These are phyloP conservation scores for Drosophila asahinai DNA, from an alignment of 1,140 invertebrate species.

Conservation along the genomic window DNA sequence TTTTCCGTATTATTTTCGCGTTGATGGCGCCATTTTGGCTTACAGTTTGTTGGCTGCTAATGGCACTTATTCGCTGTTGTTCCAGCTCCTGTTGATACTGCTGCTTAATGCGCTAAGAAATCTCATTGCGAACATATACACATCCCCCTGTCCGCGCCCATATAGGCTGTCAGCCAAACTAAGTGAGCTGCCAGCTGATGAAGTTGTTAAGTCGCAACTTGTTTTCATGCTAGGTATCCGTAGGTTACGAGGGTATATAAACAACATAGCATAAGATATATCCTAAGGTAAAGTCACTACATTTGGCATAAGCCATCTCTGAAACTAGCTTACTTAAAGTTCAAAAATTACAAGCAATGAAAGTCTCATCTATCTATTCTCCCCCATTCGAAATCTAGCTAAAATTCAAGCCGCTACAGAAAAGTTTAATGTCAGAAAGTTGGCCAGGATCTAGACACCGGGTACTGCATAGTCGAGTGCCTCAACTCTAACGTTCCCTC, in stretches of 20 bases:
- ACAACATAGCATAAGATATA: no score
- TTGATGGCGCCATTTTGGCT: conserved; percentile 78
- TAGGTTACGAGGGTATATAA: neutral
- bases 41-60: conserved; percentile 76
- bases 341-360: no score
- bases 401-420: no score
- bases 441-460: no score
- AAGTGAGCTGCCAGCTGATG: conserved; percentile 67
- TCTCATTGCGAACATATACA: conserved; percentile 56
- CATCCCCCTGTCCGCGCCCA: neutral
- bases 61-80: conserved; percentile 67
- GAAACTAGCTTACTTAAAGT: neutral
- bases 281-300: no score
- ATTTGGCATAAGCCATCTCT: no score
- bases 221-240: conserved; percentile 8
- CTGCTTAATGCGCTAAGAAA: conserved; percentile 72
- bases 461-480: neutral
- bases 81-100: conserved; percentile 41
- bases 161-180: conserved; percentile 36
- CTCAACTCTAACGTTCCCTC: neutral
- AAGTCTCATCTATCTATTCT: no score
- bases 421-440: neutral
- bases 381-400: no score
- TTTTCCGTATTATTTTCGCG: conserved; percentile 81
- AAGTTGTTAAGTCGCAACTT: conserved; percentile 81